A percentile compares a stretch with the other conserved stretches of the same genome.
Evolutionary conservation across 92 coral and sea anemone species (phyloP).

Genomic region (Palythoa heliodiscus): DNA sequence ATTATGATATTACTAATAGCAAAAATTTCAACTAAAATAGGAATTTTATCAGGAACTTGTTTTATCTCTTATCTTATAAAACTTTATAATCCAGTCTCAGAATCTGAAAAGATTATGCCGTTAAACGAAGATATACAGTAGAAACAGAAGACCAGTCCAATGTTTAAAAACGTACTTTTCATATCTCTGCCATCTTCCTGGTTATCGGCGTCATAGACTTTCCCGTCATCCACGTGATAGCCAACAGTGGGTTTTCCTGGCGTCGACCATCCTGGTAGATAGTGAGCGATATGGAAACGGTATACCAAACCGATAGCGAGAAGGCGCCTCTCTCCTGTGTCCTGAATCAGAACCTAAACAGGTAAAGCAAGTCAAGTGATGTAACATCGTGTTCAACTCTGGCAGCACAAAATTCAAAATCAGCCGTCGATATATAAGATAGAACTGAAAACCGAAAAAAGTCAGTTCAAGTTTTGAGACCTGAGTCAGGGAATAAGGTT

Average conservation of each 20-base stretch:
- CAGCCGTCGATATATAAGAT: too few species aligned
- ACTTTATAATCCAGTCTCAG: too few species aligned
- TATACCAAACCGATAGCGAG: constrained; percentile 49
- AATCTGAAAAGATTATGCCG: too few species aligned
- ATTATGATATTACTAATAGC: too few species aligned
- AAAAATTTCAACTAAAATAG: too few species aligned
- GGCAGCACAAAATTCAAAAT: not conserved
- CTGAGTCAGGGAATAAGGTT: too few species aligned
- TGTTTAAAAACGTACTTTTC: constrained; percentile 11
- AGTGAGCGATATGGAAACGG: constrained; percentile 14
- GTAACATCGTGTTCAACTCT: not conserved
- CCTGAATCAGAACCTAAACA: constrained; percentile 50
- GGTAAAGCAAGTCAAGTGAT: not conserved
- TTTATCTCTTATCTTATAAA: too few species aligned
- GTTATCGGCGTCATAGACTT: constrained; percentile 33
- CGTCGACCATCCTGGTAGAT: constrained; percentile 24
- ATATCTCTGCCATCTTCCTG: constrained; percentile 23
- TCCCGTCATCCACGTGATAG: constrained; percentile 54
- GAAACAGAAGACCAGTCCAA: too few species aligned
- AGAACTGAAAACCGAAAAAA: too few species aligned
- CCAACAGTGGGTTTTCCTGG: constrained; percentile 41
- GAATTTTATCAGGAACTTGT: too few species aligned
- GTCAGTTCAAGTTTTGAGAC: too few species aligned
- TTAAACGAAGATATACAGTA: too few species aligned
- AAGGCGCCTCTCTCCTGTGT: constrained; percentile 43